Percentiles rank a stretch among this genome's conserved stretches.
These are phyloP conservation scores for Deilephila elpenor DNA, from an alignment of 2,888 invertebrate species.

Conservation along the genomic window DNA sequence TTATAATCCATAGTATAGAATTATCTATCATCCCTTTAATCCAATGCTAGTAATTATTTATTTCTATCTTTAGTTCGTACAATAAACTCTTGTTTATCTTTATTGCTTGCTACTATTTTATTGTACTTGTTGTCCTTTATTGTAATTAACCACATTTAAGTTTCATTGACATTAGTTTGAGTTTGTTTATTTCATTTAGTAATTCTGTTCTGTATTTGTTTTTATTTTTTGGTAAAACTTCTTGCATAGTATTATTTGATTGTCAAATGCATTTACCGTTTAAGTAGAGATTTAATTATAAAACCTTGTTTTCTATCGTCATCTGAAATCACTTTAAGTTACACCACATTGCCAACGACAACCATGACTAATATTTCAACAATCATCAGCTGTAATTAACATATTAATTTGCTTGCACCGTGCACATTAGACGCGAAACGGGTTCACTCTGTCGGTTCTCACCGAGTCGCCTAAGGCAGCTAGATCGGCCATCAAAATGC, in stretches of 20 bases:
- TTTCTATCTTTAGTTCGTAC: not conserved
- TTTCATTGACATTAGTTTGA: not conserved
- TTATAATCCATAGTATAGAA: not conserved
- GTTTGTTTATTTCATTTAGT: not conserved
- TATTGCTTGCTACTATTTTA: not conserved
- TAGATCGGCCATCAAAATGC: slow-evolving; percentile 58
- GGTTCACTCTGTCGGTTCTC: slow-evolving; percentile 53
- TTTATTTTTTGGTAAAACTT: too few species aligned
- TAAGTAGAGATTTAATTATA: too few species aligned
- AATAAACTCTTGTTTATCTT: not conserved
- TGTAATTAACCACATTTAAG: not conserved
- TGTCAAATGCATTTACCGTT: too few species aligned
- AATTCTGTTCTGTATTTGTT: too few species aligned
- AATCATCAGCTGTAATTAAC: slow-evolving; percentile 2
- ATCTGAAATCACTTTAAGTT: not conserved
- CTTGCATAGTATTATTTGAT: too few species aligned
- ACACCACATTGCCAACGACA: too few species aligned
- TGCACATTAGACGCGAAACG: slow-evolving; percentile 68
- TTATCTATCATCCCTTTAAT: not conserved
- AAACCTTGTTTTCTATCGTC: not conserved
- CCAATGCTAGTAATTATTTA: not conserved
- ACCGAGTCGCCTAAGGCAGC: slow-evolving; percentile 47
- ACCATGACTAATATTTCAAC: not conserved
- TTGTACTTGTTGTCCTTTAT: not conserved
- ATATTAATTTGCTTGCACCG: slow-evolving; percentile 39